Conservation (phyloP, 2,888 invertebrate genomes). For the Morpho helenor region DNA sequence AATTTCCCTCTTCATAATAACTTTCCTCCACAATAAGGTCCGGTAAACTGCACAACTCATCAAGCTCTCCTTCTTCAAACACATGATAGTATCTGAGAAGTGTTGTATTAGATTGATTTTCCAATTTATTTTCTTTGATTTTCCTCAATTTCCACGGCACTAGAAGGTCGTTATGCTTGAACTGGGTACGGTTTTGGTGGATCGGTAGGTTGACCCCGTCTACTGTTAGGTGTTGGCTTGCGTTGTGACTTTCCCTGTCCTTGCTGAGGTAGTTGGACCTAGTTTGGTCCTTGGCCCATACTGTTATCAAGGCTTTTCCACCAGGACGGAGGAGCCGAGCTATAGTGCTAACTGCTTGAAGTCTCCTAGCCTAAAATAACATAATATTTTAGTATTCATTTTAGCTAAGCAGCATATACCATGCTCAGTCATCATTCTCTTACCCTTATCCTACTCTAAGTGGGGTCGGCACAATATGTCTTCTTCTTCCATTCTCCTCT, state of each 20-base stretch:
- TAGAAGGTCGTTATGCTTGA: constrained; percentile 92
- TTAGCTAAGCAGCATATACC: no score
- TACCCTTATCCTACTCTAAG: no score
- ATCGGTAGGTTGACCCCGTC: constrained; percentile 81
- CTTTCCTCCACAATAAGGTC: constrained; percentile 79
- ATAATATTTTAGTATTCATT: no score
- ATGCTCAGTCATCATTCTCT: no score
- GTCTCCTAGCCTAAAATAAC: constrained; percentile 81
- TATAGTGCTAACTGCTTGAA: constrained; percentile 87
- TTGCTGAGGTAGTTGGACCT: constrained; percentile 71
- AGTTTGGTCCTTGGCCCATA: constrained; percentile 96
- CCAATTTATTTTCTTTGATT: constrained; percentile 44
- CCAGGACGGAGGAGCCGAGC: constrained; percentile 83
- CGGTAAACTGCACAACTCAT: constrained; percentile 73
- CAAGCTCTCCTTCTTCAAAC: constrained; percentile 91
- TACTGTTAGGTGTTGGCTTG: constrained; percentile 36
- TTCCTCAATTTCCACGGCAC: constrained; percentile 94
- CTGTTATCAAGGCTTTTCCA: constrained; percentile 92
- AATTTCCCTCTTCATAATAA: constrained; percentile 98
- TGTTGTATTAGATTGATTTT: constrained; percentile 62
- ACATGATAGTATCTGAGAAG: constrained; percentile 96
- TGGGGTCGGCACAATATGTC: no score
- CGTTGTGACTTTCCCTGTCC: constrained; percentile 31
- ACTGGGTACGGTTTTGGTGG: constrained; percentile 94
- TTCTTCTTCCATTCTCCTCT: no score